Base-by-base conservation (phyloP, 2,797 vertebrate species). In the Cyprinella venusta region DNA sequence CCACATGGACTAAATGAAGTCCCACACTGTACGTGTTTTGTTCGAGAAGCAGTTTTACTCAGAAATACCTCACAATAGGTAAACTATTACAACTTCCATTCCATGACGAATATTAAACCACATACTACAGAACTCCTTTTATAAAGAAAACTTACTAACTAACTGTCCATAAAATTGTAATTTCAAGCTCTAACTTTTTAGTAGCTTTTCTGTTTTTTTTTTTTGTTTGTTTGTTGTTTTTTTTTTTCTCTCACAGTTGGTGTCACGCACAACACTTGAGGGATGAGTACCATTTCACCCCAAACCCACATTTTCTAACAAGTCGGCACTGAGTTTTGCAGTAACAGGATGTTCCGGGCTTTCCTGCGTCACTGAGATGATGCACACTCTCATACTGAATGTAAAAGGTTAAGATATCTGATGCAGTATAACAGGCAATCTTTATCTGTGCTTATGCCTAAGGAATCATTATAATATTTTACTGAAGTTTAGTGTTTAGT, bases 221-320 rank as follows among this genome's bases (percentile, higher is more conserved):
- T n/a, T n/a, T n/a, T n/a, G n/a, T n/a, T n/a, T n/a, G n/a, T n/a
- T n/a, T n/a, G n/a, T n/a, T n/a, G n/a, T n/a, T n/a, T n/a, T n/a
- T n/a, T n/a, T n/a, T n/a, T n/a, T n/a, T n/a, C n/a, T n/a, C n/a
- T 83, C 52, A 68, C 67, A 79, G 36, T 52, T 78, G 80, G 54
- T 67, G 78, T 68, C 64, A 82, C 65, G 10, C 10, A 33, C 48
- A 86, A 42, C 77, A 82, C 83, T 86, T 86, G 78, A 83, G 69
- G 21, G 54, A 63, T 83, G 76, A 81, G 9, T 40, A 18, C 61
- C 13, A 26, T 84, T 82, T 81, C 79, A 71, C 42, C 70, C 77
- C 56, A 71, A 70, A 81, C 72, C 42, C 77, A 83, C 71, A 59
- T 82, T 65, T 42, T 24, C 81, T 84, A 33, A 79, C 54, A 81